Conservation (phyloP, 2,888 invertebrate genomes). For the Macrophya annulata region DNA sequence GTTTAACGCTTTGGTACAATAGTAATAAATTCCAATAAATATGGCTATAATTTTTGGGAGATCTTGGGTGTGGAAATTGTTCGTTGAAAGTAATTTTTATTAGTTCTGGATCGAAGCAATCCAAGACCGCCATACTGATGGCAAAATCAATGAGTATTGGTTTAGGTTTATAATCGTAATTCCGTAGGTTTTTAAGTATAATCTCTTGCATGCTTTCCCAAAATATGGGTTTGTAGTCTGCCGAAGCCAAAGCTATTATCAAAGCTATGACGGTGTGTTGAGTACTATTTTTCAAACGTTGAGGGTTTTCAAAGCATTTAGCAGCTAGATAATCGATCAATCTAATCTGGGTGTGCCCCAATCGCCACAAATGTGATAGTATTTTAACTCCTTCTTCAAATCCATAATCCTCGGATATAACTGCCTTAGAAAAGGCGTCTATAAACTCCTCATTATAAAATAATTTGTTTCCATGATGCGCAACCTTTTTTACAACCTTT, state of each 20-base stretch:
- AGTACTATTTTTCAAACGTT: conserved; percentile 77
- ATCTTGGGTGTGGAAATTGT: conserved; percentile 78
- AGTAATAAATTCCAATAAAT: conserved; percentile 77
- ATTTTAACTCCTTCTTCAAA: conserved; percentile 59
- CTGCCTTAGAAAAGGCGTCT: conserved; percentile 81
- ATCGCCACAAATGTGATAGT: conserved; percentile 29
- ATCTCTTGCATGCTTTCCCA: conserved; percentile 81
- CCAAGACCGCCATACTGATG: conserved; percentile 83
- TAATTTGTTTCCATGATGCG: conserved; percentile 72
- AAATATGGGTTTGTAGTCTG: conserved; percentile 83
- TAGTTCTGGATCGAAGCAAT: conserved; percentile 82
- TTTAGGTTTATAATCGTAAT: conserved; percentile 60
- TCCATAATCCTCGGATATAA: conserved; percentile 64
- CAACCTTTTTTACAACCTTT: conserved; percentile 79
- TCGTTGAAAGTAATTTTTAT: conserved; percentile 81
- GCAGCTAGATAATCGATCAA: conserved; percentile 83
- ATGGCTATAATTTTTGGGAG: conserved; percentile 60
- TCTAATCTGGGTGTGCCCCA: conserved; percentile 82
- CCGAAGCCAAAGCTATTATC: conserved; percentile 82
- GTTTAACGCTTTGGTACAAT: conserved; percentile 82
- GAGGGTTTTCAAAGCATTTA: conserved; percentile 79
- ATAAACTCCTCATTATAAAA: conserved; percentile 85
- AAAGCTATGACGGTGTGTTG: conserved; percentile 80
- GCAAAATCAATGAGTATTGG: conserved; percentile 81
- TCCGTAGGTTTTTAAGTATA: conserved; percentile 78